These are phyloP conservation scores for Nemurella pictetii DNA, from an alignment of 2,888 invertebrate species.

Conservation along the genomic window DNA sequence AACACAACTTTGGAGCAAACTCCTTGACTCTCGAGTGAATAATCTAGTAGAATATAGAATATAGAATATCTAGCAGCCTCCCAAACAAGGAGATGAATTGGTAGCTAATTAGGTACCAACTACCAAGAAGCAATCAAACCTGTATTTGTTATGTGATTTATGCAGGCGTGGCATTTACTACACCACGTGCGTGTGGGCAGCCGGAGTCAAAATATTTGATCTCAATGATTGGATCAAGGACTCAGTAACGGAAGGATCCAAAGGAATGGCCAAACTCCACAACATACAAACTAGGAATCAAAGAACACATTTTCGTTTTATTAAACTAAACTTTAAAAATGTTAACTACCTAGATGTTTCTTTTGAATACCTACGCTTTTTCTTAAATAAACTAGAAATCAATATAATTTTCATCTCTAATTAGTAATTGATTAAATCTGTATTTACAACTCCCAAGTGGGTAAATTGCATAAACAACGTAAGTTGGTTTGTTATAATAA, in stretches of 20 bases:
- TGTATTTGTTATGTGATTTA: background rate
- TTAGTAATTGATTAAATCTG: too few species aligned
- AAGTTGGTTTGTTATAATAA: too few species aligned
- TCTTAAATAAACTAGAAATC: constrained; percentile 12
- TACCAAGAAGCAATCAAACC: background rate
- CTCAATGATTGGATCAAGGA: too few species aligned
- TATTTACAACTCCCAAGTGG: too few species aligned
- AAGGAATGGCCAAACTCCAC: too few species aligned
- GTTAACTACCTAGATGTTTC: background rate
- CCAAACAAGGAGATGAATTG: background rate
- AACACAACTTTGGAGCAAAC: too few species aligned
- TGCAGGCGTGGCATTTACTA: background rate
- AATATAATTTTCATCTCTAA: background rate
- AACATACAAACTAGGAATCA: background rate
- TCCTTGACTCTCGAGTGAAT: too few species aligned
- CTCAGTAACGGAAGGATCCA: too few species aligned
- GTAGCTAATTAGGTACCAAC: background rate
- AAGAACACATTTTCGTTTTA: background rate
- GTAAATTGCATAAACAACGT: too few species aligned
- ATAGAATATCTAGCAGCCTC: too few species aligned
- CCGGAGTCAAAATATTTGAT: background rate
- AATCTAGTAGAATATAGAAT: too few species aligned
- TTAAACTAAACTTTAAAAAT: background rate
- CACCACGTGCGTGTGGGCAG: too few species aligned
- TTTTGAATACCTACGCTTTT: constrained; percentile 20